Evolutionary conservation across 2,113 vertebrate genomes (phyloP).

Genomic region (Ploceus nigricollis): DNA sequence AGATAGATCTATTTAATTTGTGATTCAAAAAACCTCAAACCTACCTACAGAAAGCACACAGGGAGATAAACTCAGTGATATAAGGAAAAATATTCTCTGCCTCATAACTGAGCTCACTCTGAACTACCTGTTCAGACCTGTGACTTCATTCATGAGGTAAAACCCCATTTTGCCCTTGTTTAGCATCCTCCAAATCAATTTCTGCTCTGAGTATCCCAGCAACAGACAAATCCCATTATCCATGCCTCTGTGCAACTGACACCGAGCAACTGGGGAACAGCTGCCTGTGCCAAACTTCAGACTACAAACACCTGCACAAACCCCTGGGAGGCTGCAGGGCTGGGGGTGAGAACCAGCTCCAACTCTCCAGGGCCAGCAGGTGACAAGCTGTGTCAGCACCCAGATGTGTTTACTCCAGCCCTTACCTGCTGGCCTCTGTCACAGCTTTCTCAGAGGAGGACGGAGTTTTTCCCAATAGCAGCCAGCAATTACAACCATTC

Average conservation of each 20-base stretch:
- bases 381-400: neutral
- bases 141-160: neutral
- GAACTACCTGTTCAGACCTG: neutral
- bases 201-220: neutral
- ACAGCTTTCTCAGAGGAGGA: neutral
- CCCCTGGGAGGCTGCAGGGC: accelerated
- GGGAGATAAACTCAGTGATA: neutral
- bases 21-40: neutral
- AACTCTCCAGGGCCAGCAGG: neutral
- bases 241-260: neutral
- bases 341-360: neutral
- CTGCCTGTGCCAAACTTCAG: neutral
- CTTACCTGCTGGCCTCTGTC: neutral
- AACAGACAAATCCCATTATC: neutral
- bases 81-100: neutral
- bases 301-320: neutral
- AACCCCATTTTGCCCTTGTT: neutral
- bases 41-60: neutral
- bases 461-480: neutral
- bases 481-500: neutral
- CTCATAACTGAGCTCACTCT: neutral
- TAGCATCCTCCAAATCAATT: neutral
- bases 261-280: neutral
- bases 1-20: neutral
- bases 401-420: neutral